Conservation (phyloP, 2,113 vertebrate species). For the Dolichotis patagonum region DNA sequence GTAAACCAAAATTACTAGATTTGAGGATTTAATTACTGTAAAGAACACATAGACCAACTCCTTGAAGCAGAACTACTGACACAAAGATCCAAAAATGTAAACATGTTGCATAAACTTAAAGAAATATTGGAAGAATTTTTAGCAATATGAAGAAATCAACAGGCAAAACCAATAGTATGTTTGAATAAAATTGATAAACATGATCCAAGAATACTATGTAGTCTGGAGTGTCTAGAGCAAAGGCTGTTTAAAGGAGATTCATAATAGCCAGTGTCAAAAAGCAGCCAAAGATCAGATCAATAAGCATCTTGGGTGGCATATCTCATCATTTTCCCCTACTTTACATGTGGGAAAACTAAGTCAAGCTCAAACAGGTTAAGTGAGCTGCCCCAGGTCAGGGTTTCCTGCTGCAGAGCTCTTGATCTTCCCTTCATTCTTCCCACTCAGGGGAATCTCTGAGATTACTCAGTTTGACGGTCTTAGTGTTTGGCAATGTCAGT, state of each 20-base stretch:
- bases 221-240: neutral
- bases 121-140: neutral
- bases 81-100: conserved; percentile 23
- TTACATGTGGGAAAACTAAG: neutral
- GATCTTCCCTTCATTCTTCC: neutral
- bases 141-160: neutral
- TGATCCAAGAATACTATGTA: neutral
- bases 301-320: neutral
- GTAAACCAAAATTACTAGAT: conserved; percentile 19
- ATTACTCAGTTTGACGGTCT: neutral
- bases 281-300: neutral
- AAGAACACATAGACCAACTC: neutral
- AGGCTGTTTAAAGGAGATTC: neutral
- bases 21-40: neutral
- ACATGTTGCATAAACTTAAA: neutral
- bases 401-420: rapidly evolving
- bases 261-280: neutral
- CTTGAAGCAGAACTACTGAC: neutral
- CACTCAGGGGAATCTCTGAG: neutral
- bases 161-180: neutral
- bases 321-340: neutral
- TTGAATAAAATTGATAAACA: neutral
- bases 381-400: neutral
- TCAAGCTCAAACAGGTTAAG: neutral
- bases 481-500: neutral